Evolutionary conservation across 2,113 vertebrate species (phyloP).

Genomic region (Erythrocercus mccallii): DNA sequence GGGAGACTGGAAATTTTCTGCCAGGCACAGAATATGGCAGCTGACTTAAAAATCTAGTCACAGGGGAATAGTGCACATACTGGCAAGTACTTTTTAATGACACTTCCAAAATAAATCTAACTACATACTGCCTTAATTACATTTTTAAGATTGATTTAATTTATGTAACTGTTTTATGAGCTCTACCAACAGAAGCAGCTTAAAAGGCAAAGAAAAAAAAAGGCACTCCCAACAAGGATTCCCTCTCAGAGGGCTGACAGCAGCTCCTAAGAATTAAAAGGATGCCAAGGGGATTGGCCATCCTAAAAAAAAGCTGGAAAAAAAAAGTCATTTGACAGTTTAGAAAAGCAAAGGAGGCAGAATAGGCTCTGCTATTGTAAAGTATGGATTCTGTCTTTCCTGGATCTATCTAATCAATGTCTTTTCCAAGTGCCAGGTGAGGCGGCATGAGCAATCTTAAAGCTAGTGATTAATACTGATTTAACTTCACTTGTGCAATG

Average conservation of each 20-base stretch:
- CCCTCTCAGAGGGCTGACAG: background rate
- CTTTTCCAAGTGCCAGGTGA: background rate
- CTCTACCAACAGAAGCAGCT: background rate
- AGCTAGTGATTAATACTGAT: background rate
- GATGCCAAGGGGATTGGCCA: background rate
- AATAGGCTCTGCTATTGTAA: background rate
- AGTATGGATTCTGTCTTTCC: background rate
- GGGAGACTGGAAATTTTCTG: background rate
- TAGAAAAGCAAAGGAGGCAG: background rate
- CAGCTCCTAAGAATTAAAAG: background rate
- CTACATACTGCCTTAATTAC: background rate
- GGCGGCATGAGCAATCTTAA: background rate
- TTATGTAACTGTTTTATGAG: background rate
- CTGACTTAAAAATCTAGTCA: background rate
- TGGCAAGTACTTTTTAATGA: background rate
- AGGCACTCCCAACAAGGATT: background rate
- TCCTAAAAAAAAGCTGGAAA: background rate
- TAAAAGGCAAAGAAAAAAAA: background rate
- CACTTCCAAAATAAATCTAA: constrained; percentile 12
- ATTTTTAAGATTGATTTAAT: constrained; percentile 18
- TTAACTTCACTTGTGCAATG: background rate
- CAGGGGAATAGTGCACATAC: background rate
- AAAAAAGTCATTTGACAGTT: background rate
- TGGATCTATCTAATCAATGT: background rate
- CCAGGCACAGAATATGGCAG: background rate